Evolutionary conservation across 2,888 invertebrate species (phyloP), one percentile per base, ranked within the genome.

Genomic region (Conchocele bisecta): DNA sequence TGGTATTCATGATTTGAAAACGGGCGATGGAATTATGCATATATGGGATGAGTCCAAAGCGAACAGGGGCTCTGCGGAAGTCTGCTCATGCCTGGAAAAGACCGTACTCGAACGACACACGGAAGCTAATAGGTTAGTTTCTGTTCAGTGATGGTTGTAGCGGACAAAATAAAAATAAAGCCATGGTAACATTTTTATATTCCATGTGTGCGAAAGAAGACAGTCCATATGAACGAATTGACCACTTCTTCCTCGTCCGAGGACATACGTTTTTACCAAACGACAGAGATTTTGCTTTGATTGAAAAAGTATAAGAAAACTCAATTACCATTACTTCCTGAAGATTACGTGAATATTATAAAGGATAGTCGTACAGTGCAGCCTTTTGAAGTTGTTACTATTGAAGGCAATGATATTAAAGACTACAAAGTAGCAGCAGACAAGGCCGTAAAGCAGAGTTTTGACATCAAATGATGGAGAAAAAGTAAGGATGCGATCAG

Each of bases 1-100:
- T 42, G 59, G 60, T 50, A 44, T 67, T 39, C 67, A 67, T 58
- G 53, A 67, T 31, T 59, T 46, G 26, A 46, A 59, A 59, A 53
- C 50, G 26, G 59, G 46, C 13, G 51, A 51, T 29, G 67, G 51
- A 24, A 35, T 53, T 11, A 66, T 67, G 67, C 59, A 59, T 39
- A 44, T 67, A 33, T 59, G 67, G 54, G 31, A 41, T 39, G 67
- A 60, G 44, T 41, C 35, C 9, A 42, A 59, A 28, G 67, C 51
- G n/a, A 39, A 41, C 20, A 53, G 44, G 35, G 67, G 67, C 17
- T 59, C 67, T 37, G 51, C 67, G 26, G 67, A 59, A 39, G 67
- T 67, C 26, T 33, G 48, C 29, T 46, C 66, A 35, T 66, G 66
- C 51, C 57, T 63, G 20, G 37, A 51, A 15, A 20, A 63, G 17